Evolutionary conservation across 2,888 invertebrate genomes (phyloP), one percentile per base, ranked within the genome.

Genomic region (Euphydryas editha): DNA sequence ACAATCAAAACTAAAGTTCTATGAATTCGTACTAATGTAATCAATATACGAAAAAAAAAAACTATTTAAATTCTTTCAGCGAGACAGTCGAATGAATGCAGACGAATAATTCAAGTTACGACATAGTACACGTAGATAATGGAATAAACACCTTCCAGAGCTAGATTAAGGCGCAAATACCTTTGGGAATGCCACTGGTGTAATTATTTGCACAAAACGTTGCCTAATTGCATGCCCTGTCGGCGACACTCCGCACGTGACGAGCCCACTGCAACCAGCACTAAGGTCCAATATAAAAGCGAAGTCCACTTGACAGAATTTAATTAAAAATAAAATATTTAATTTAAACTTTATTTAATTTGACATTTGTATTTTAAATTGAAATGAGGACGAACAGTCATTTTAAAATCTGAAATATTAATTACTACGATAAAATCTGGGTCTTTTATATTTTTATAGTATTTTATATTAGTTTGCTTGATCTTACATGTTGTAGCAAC

Each of bases 181-280:
- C 46, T 44, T 36, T 10, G 17, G 54, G 44, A 55, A 84, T 84
- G 81, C 79, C 81, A 80, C 73, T 78, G 78, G 77, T 81, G 84
- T 87, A 88, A 89, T 88, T 89, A 88, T 88, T 86, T 86, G 85
- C 81, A 85, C 88, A 88, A 87, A 90, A 89, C 85, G 84, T 81
- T 76, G 83, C 82, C 86, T 90, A 90, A 90, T 90, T 90, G 90
- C 89, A 85, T 82, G 83, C 83, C 81, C 86, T 88, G 88, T 81
- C 78, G 81, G 80, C 84, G 86, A 88, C 87, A 87, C 81, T 85
- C 82, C 79, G 76, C 75, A 81, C 77, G 81, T 80, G 39, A n/a
- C 47, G 54, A 47, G 37, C 20, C n/a, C 54, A 11, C 54, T 54
- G n/a, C 54, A 54, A 30, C 54, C 2, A 36, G 8, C 21, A 8